Evolutionary conservation across 2,888 invertebrate species (phyloP), one percentile per base, ranked within the genome.

Genomic region (Chelonus formosanus): DNA sequence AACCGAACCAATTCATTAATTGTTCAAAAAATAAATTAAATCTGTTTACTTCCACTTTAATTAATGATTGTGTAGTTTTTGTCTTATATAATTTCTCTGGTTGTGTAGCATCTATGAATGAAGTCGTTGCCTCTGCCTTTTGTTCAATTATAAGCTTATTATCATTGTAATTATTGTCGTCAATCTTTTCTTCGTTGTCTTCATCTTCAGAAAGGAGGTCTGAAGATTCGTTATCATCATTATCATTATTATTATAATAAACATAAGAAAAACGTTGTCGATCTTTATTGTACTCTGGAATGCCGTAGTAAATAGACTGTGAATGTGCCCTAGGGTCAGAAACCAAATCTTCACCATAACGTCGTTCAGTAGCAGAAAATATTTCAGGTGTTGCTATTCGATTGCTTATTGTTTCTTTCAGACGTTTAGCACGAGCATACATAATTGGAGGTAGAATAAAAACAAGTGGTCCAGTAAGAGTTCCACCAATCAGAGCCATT

Each of bases 381-480:
- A 78, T 64, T 50, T 75, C 76, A 0, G 76, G 74, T 0, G 68
- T 70, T 3, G 71, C 57, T 0, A 67, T 20, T 3, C 67, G 70
- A 5, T 59, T 50, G 5, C 52, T 31, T 8, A 32, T 48, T 31
- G 67, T 47, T 5, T 35, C 52, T 62, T 76, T 76, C 74, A 91
- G 85, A 58, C 86, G 86, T 60, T 88, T 84, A 6, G 93, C 89
- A 79, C 89, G 90, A 0, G 91, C 85, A 81, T 95, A 95, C 77
- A 96, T 90, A 50, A 95, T 74, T 0, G 95, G 93, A 0, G 96
- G 96, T 67, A 94, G 88, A 67, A 96, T 88, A 73, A 95, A 96
- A 75, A 95, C 91, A 7, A 95, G 84, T 0, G 95, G 92, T 0
- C 94, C 93, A 0, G 92, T 92, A 3, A 96, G 86, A 0, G 93